Evolutionary conservation across 2,113 vertebrate species (phyloP), one percentile per base, ranked within the genome.

Genomic region (Fulica atra): DNA sequence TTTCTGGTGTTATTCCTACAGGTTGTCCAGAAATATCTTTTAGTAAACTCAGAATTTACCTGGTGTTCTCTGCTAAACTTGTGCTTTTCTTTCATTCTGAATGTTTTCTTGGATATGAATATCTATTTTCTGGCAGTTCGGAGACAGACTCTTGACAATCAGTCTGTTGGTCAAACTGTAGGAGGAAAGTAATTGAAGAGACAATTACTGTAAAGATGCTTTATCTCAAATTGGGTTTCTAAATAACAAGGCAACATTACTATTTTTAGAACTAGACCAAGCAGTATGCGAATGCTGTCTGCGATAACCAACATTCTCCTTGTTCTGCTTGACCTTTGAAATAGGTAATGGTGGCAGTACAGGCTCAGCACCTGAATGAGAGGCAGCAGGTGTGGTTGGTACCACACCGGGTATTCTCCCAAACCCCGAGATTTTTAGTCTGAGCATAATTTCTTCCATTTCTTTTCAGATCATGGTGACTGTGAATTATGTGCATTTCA

Each of bases 161-260:
- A 61, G 26, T 65, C 44, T 92, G 60, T 73, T 95, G 94, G 88
- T 82, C 68, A 90, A 77, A 63, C 50, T 8, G 44, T 82, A 72
- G 92, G 91, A 95, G 88, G 79, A 94, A 81, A 77, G 38, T 73
- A 88, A 60, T 40, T 88, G 71, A 90, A 86, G 63, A 96, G 63
- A 63, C 59, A 88, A 80, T 93, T 92, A 69, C 88, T 94, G 60
- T 71, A 54, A 86, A 93, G 82, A 59, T 86, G 68, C 31, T 86
- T 88, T 80, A 63, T 88, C 46, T 94, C 88, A 90, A 86, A 61
- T 57, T 86, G 20, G 10, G 2, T 59, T 96, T 94, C 70, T 63
- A 88, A 80, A 81, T 92, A 72, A 31, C 64, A 76, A 51, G 6
- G 11, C 1, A 1, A 9, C 10, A 7, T 80, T 72, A 33, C 48